Percentiles rank a stretch among this genome's conserved stretches.
Evolutionary conservation across 2,797 vertebrate species (phyloP).

Genomic region (Falco cherrug): DNA sequence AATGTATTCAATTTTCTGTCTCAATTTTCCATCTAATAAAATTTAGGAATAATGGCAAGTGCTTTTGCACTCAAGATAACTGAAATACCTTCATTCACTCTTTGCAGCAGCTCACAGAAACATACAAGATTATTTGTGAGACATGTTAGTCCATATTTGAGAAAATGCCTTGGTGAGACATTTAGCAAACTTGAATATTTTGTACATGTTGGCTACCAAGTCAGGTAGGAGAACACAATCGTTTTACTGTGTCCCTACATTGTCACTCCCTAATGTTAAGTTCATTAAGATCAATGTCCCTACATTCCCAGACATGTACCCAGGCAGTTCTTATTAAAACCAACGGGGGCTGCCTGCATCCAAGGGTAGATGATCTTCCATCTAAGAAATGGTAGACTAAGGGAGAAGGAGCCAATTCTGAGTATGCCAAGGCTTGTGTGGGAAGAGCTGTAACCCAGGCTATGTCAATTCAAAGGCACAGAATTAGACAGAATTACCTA

Average conservation of each 20-base stretch:
- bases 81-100: background rate
- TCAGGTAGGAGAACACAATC: background rate
- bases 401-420: background rate
- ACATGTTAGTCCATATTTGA: background rate
- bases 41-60: background rate
- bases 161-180: background rate
- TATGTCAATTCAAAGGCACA: background rate
- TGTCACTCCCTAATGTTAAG: background rate
- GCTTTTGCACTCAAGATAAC: background rate
- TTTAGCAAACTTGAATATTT: background rate
- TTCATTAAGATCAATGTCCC: no score
- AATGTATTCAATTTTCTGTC: background rate
- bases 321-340: background rate
- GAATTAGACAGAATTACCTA: background rate
- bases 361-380: background rate
- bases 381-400: background rate
- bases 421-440: background rate
- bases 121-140: background rate
- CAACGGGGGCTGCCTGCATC: background rate
- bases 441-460: background rate
- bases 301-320: background rate
- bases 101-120: background rate
- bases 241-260: background rate
- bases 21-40: constrained; percentile 21
- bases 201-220: background rate